A percentile compares a stretch with the other conserved stretches of the same genome.
Evolutionary conservation across 2,888 invertebrate genomes (phyloP).

Genomic region (Mycalesis mineus): DNA sequence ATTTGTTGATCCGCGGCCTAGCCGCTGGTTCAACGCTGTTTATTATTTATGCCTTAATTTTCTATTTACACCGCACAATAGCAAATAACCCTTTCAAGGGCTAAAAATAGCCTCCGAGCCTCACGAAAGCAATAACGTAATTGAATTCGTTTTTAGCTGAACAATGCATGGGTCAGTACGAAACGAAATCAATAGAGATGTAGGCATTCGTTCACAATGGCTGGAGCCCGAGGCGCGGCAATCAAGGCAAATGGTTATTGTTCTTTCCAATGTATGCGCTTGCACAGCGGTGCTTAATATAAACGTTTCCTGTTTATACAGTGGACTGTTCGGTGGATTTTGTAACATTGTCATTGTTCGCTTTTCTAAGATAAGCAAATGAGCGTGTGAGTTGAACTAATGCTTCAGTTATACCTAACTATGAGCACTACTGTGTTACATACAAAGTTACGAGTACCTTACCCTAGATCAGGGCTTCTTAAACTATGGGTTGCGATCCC

Average conservation of each 20-base stretch:
- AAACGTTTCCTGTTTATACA: constrained; percentile 38
- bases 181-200: constrained; percentile 41
- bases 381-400: not conserved
- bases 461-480: too few relatives aligned
- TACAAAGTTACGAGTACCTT: too few relatives aligned
- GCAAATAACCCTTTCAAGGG: not conserved
- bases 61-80: not conserved
- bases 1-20: too few relatives aligned
- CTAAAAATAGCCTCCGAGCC: not conserved
- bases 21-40: too few relatives aligned
- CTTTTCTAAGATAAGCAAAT: constrained; percentile 7
- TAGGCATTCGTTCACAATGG: constrained; percentile 41
- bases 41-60: not conserved
- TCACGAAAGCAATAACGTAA: constrained; percentile 21
- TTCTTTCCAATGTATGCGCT: constrained; percentile 37
- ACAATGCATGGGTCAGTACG: constrained; percentile 19
- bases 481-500: not conserved
- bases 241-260: constrained; percentile 40
- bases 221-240: constrained; percentile 30
- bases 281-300: constrained; percentile 36
- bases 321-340: constrained; percentile 15
- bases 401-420: not conserved
- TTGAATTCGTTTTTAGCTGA: constrained; percentile 20
- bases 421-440: too few relatives aligned
- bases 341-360: constrained; percentile 20